Conservation (phyloP, 2,888 invertebrate genomes). For the Pogonocherus hispidulus region DNA sequence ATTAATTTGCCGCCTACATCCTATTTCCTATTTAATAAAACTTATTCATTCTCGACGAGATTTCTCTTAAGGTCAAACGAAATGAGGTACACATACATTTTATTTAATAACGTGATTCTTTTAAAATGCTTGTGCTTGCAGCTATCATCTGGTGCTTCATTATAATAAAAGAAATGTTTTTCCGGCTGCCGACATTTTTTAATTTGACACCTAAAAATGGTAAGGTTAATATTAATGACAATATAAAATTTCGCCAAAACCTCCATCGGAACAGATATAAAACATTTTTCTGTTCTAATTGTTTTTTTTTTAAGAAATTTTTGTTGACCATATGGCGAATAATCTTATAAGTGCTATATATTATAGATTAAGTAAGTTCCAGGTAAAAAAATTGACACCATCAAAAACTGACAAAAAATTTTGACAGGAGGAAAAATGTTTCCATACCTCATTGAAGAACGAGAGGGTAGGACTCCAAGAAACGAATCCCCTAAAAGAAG, state of each 20-base stretch:
- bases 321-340: neutral
- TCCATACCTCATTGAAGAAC: slow-evolving; percentile 58
- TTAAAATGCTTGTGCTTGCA: slow-evolving; percentile 22
- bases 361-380: neutral
- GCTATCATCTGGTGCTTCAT: slow-evolving; percentile 31
- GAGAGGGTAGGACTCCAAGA: slow-evolving; percentile 50
- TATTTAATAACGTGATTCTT: slow-evolving; percentile 1
- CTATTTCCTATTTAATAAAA: slow-evolving; percentile 37
- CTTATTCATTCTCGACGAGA: slow-evolving; percentile 27
- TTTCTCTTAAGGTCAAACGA: slow-evolving; percentile 21
- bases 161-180: slow-evolving; percentile 43
- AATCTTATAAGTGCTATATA: neutral
- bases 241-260: slow-evolving; percentile 11
- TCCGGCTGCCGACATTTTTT: slow-evolving; percentile 42
- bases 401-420: slow-evolving; percentile 45
- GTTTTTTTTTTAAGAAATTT: neutral
- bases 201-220: slow-evolving; percentile 42
- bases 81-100: slow-evolving; percentile 12
- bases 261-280: slow-evolving; percentile 17
- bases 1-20: slow-evolving; percentile 36
- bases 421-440: slow-evolving; percentile 64
- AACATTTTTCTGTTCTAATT: neutral
- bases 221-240: slow-evolving; percentile 45
- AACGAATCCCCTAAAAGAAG: slow-evolving; percentile 46
- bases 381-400: slow-evolving; percentile 30